Conservation (phyloP, 2,113 vertebrate species). For the Eublepharis macularius region DNA sequence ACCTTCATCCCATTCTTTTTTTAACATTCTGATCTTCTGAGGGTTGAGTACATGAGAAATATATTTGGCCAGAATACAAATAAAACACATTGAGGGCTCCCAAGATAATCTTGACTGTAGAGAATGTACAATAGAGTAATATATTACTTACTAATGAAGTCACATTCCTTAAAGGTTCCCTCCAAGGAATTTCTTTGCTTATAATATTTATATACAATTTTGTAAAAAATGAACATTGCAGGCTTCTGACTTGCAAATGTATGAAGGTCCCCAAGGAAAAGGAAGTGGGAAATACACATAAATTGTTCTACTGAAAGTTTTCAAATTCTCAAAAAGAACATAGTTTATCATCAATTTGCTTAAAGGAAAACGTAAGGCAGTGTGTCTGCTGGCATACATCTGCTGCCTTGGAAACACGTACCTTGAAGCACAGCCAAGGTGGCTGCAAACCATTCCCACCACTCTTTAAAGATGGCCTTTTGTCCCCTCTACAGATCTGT, state of each 20-base stretch:
- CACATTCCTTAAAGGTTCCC: constrained; percentile 53
- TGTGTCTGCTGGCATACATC: not conserved
- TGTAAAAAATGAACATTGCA: constrained; percentile 38
- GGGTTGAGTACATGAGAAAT: constrained; percentile 2
- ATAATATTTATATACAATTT: constrained; percentile 58
- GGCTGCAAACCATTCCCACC: not conserved
- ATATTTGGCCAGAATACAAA: constrained; percentile 26
- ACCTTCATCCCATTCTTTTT: constrained; percentile 29
- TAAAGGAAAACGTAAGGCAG: constrained; percentile 14
- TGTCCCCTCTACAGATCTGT: not conserved
- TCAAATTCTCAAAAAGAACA: constrained; percentile 54
- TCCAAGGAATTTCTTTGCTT: constrained; percentile 57
- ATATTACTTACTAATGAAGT: constrained; percentile 57
- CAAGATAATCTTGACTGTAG: constrained; percentile 40
- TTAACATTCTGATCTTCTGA: constrained; percentile 15
- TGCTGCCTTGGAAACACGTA: not conserved
- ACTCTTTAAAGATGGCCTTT: not conserved
- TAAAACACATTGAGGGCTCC: constrained; percentile 46
- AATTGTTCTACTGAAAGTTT: constrained; percentile 43
- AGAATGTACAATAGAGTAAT: constrained; percentile 32
- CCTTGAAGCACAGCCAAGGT: not conserved
- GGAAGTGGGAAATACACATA: not conserved
- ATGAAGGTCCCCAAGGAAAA: constrained; percentile 50
- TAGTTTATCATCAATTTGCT: constrained; percentile 42
- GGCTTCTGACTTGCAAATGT: constrained; percentile 60